phyloP scores from a whole-genome alignment of 2,888 invertebrate species.

The Thera obeliscata region DNA sequence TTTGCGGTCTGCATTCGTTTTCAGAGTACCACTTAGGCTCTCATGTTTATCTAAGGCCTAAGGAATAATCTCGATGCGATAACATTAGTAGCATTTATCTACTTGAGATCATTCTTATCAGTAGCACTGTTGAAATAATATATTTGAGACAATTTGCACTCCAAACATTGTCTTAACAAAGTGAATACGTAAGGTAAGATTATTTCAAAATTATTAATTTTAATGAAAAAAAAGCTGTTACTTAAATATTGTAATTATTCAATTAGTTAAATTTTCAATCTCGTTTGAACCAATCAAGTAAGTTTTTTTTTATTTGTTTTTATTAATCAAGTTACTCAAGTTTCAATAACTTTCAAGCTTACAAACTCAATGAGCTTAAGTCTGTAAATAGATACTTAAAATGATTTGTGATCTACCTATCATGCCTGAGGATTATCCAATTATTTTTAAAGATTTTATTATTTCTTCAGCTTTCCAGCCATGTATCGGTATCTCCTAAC shows the following conservation, averaged over 20 bases:
- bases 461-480: constrained; percentile 52
- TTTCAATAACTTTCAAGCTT: no score
- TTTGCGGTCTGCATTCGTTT: no score
- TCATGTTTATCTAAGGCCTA: constrained; percentile 41
- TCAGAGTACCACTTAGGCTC: neutral
- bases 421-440: no score
- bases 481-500: constrained; percentile 54
- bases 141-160: constrained; percentile 49
- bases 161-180: constrained; percentile 48
- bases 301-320: no score
- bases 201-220: neutral
- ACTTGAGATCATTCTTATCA: constrained; percentile 67
- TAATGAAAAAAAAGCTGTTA: neutral
- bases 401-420: no score
- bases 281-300: no score
- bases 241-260: no score
- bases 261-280: no score
- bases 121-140: constrained; percentile 38
- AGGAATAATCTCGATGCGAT: constrained; percentile 46
- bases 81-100: constrained; percentile 49
- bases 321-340: no score
- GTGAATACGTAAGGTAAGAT: constrained; percentile 32
- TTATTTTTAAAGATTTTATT: no score
- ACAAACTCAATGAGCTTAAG: no score
- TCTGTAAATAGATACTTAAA: no score